phyloP scores from a whole-genome alignment of 2,888 invertebrate species.

The Tenodera sinensis region DNA sequence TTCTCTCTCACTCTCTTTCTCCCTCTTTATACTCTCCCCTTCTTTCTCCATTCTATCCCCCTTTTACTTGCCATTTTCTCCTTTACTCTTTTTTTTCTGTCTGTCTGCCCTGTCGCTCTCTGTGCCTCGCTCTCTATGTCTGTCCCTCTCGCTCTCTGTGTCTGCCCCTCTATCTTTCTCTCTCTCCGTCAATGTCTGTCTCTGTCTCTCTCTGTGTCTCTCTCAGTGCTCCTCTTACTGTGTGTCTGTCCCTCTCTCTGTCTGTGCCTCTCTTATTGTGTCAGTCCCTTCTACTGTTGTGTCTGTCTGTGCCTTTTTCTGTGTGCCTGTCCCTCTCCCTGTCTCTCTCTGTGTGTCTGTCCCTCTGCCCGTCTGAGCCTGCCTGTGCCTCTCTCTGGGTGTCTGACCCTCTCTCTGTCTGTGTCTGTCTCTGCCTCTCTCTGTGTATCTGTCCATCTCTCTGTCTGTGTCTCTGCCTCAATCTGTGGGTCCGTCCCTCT shows the following conservation, averaged over 20 bases:
- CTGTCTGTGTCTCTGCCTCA: no score
- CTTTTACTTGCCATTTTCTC: background rate
- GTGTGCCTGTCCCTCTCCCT: background rate
- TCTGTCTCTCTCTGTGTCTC: background rate
- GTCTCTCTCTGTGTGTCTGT: no score
- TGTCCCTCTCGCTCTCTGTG: background rate
- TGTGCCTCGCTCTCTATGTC: no score
- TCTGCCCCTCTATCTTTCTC: background rate
- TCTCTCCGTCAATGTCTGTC: background rate
- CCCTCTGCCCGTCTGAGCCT: no score
- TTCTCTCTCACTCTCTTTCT: no score
- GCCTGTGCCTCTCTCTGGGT: background rate
- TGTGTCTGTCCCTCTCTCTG: background rate
- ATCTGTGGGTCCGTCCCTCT: no score
- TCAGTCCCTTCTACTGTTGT: background rate
- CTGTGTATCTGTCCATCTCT: no score
- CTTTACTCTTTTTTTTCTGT: no score
- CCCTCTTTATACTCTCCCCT: no score
- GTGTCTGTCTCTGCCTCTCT: no score
- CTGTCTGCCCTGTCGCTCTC: background rate
- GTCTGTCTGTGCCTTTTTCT: background rate
- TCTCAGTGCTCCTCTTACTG: background rate
- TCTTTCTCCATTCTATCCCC: background rate
- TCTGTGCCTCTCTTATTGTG: background rate
- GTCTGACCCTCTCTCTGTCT: background rate